Evolutionary conservation across 2,113 vertebrate species (phyloP).

Genomic region (Brachyistius frenatus): DNA sequence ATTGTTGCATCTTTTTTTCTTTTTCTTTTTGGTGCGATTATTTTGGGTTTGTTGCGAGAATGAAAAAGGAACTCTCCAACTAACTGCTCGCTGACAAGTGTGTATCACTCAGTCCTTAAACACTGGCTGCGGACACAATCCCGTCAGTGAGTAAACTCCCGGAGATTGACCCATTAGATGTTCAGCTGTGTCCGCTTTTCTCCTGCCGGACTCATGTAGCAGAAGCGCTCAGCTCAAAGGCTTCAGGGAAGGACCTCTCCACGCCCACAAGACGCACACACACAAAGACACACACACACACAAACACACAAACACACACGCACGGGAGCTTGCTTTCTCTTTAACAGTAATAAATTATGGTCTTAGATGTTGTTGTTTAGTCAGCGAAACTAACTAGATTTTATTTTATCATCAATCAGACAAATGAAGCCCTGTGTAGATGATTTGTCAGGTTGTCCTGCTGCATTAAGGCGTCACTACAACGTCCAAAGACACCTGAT

Average conservation of each 20-base stretch:
- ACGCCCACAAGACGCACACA: conserved; percentile 65
- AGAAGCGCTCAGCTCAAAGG: conserved; percentile 41
- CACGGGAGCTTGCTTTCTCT: conserved; percentile 7
- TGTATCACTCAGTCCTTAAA: conserved; percentile 22
- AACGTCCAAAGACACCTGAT: neutral
- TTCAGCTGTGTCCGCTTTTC: conserved; percentile 39
- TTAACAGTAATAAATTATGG: conserved; percentile 10
- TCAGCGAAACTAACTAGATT: conserved; percentile 11
- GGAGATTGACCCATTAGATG: conserved; percentile 38
- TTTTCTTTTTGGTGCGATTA: neutral
- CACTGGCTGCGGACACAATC: conserved; percentile 9
- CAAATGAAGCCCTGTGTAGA: conserved; percentile 6
- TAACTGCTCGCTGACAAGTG: neutral
- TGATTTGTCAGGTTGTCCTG: neutral
- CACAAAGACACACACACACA: conserved; percentile 2
- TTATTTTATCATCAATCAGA: neutral
- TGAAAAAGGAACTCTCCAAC: neutral
- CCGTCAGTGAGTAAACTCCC: conserved; percentile 18
- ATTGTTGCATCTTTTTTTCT: conserved; percentile 49
- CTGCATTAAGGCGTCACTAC: neutral
- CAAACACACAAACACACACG: conserved; percentile 9
- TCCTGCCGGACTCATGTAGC: conserved; percentile 46
- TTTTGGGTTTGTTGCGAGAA: neutral
- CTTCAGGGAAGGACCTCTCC: conserved; percentile 61
- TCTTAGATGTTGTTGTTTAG: conserved; percentile 29